Evolutionary conservation across 2,797 vertebrate species (phyloP), one percentile per base, ranked within the genome.

Genomic region (Protosalanx chinensis): DNA sequence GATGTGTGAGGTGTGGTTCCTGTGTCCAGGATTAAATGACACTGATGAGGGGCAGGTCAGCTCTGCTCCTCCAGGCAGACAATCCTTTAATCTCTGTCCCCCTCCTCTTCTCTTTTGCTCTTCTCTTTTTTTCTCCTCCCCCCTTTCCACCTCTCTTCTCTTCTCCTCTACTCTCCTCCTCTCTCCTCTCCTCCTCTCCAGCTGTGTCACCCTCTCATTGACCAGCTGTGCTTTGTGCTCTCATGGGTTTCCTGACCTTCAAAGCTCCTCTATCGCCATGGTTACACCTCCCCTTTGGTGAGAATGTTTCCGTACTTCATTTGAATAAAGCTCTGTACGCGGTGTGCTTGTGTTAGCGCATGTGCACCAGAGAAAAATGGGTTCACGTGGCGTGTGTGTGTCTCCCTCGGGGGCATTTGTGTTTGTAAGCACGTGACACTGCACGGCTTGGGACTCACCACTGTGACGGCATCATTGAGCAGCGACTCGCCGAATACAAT

Each of bases 401-500:
- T 27, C 1, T 27, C 23, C 23, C 23, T 27, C 23, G 23, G 12
- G 20, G 16, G 23, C n/a, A 18, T 41, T 18, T 49, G 82, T 18
- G 29, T 62, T 27, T 33, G 16, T 32, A 29, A 8, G 60, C 16
- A 27, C 18, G 60, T 18, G 30, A 12, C 3, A 7, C 60, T 0
- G 32, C n/a, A 2, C 35, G 10, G 8, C 58, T 4, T 1, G 16
- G 53, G 60, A 91, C 94, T 95, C 85, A 98, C 97, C 95, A 98
- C 97, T 0, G 97, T 98, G 87, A 98, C 96, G 6, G 96, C 96
- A 12, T 98, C 96, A 0, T 98, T 98, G 66, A 98, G 86, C 83
- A 98, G 91, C 0, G 97, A 98, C 86, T 98, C 97, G 71, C 97
- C 97, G 0, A 98, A 98, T 68, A 98, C 96, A 0, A 98, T 98